These are phyloP conservation scores for Chrysolina americana DNA, from an alignment of 2,888 invertebrate genomes.

Conservation along the genomic window DNA sequence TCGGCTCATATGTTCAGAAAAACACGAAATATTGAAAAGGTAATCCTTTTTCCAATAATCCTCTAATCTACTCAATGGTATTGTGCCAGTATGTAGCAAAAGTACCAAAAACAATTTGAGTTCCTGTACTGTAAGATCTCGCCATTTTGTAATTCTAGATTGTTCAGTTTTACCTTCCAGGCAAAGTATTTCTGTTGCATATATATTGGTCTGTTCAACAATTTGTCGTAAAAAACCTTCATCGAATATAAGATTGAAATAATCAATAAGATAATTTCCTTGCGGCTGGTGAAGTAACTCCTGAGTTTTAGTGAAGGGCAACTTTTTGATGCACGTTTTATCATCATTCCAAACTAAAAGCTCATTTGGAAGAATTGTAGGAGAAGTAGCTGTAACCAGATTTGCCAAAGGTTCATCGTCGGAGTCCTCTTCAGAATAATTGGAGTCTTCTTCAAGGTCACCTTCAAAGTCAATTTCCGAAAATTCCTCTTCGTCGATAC, in stretches of 20 bases:
- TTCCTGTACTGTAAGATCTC: slow-evolving; percentile 23
- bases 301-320: slow-evolving; percentile 14
- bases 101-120: slow-evolving; percentile 25
- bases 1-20: slow-evolving; percentile 25
- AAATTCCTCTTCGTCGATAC: slow-evolving; percentile 1
- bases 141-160: slow-evolving; percentile 29
- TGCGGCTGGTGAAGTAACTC: slow-evolving; percentile 18
- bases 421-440: background rate
- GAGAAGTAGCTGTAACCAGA: background rate
- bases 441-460: background rate
- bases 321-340: slow-evolving; percentile 19
- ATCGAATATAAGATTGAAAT: slow-evolving; percentile 19
- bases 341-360: slow-evolving; percentile 2
- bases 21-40: slow-evolving; percentile 22
- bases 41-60: slow-evolving; percentile 8
- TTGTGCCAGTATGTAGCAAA: slow-evolving; percentile 27
- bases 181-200: slow-evolving; percentile 22
- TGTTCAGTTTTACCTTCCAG: background rate
- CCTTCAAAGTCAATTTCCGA: slow-evolving; percentile 1
- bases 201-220: slow-evolving; percentile 20
- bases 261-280: slow-evolving; percentile 26
- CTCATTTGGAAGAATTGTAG: background rate
- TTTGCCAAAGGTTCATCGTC: slow-evolving; percentile 1
- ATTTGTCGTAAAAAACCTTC: slow-evolving; percentile 9
- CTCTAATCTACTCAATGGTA: slow-evolving; percentile 15